Conservation (phyloP, 1,140 invertebrate species). For the Procambarus virginalis region DNA sequence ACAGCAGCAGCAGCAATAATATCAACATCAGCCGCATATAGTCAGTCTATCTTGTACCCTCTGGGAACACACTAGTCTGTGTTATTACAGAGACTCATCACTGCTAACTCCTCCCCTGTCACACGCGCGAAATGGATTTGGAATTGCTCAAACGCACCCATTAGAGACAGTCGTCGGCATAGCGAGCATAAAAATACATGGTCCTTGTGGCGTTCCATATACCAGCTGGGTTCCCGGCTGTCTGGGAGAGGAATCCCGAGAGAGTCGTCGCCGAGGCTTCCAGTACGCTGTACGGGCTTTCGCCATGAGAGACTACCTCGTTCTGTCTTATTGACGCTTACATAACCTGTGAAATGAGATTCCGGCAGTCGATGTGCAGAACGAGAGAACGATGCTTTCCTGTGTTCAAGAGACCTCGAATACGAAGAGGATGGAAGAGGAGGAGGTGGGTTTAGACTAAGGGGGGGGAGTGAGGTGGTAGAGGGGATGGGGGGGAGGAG, state of each 20-base stretch:
- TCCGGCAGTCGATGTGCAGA: constrained; percentile 11
- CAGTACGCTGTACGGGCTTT: constrained; percentile 6
- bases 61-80: not conserved
- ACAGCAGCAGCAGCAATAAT: not conserved
- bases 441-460: too few relatives aligned
- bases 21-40: not conserved
- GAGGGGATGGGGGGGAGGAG: not conserved
- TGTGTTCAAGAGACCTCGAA: constrained; percentile 1
- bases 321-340: constrained; percentile 50
- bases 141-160: constrained; percentile 32
- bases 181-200: constrained; percentile 36
- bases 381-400: not conserved
- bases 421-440: not conserved
- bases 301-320: constrained; percentile 42
- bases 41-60: not conserved
- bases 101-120: constrained; percentile 16
- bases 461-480: not conserved
- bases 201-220: not conserved
- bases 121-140: constrained; percentile 34
- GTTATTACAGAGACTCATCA: constrained; percentile 6
- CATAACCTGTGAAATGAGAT: constrained; percentile 62
- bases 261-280: not conserved
- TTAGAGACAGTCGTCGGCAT: constrained; percentile 34
- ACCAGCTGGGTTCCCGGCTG: not conserved
- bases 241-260: not conserved